phyloP scores from a whole-genome alignment of 2,888 invertebrate genomes.

The Carterocephalus palaemon region DNA sequence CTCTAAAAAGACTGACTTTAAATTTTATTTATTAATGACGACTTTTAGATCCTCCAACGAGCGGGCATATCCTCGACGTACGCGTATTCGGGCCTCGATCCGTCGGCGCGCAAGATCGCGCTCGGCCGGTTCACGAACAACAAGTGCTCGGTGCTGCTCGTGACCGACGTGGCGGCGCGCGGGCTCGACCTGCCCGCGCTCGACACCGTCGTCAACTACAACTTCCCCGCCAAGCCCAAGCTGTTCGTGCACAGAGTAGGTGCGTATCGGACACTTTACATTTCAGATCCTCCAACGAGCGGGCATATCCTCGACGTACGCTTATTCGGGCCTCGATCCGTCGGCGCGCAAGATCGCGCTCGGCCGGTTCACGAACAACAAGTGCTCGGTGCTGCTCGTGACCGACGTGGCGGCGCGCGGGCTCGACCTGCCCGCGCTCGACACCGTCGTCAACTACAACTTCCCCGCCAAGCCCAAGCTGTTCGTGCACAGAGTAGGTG shows the following conservation, averaged over 20 bases:
- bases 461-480: conserved; percentile 98
- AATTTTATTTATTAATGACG: conserved; percentile 36
- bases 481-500: conserved; percentile 98
- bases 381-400: conserved; percentile 91
- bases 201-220: conserved; percentile 97
- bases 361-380: conserved; percentile 90
- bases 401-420: conserved; percentile 99
- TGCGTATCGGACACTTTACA: too few species aligned
- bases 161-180: conserved; percentile 98
- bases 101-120: conserved; percentile 96
- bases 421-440: conserved; percentile 96
- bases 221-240: conserved; percentile 98
- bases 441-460: conserved; percentile 97
- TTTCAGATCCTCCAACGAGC: conserved; percentile 84
- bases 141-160: conserved; percentile 90
- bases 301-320: conserved; percentile 90
- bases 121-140: conserved; percentile 92
- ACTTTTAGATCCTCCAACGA: conserved; percentile 83
- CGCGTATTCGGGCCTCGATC: conserved; percentile 96
- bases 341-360: conserved; percentile 97
- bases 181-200: conserved; percentile 98
- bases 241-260: conserved; percentile 99
- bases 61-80: conserved; percentile 91
- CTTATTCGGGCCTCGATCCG: conserved; percentile 97
- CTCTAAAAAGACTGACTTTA: too few species aligned